phyloP scores from a whole-genome alignment of 2,888 invertebrate species.

The Tholera decimalis region DNA sequence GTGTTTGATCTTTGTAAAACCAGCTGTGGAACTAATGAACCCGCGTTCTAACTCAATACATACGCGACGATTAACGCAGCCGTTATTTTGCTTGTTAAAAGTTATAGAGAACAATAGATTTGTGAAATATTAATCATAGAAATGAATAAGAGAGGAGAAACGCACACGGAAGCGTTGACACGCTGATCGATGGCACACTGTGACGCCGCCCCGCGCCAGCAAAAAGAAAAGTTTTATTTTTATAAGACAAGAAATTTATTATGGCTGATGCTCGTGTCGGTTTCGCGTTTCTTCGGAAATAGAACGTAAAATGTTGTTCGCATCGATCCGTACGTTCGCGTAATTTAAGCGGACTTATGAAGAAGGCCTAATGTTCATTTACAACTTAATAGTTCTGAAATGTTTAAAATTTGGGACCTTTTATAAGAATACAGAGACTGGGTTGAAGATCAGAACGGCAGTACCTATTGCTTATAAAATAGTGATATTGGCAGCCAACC shows the following conservation, averaged over 20 bases:
- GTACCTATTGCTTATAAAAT: no score
- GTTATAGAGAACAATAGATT: conserved; percentile 45
- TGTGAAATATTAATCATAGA: conserved; percentile 55
- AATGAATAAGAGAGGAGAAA: conserved; percentile 43
- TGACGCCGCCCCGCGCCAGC: conserved; percentile 81
- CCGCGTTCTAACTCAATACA: conserved; percentile 9
- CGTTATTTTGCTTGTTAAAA: conserved; percentile 1
- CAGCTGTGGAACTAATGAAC: conserved; percentile 38
- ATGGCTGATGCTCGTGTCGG: conserved; percentile 88
- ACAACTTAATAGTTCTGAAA: conserved; percentile 27
- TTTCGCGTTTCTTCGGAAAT: conserved; percentile 89
- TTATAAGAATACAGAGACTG: background rate
- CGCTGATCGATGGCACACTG: conserved; percentile 70
- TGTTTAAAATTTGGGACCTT: background rate
- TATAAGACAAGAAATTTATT: conserved; percentile 91
- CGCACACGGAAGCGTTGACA: conserved; percentile 62
- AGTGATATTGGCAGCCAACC: background rate
- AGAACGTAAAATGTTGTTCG: conserved; percentile 83
- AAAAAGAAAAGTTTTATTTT: conserved; percentile 91
- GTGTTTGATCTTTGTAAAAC: conserved; percentile 28
- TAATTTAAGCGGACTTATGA: conserved; percentile 56
- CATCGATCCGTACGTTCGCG: conserved; percentile 76
- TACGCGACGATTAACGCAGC: conserved; percentile 4
- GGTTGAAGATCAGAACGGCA: no score
- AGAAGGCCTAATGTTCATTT: conserved; percentile 49